Evolutionary conservation across 2,888 invertebrate species (phyloP).

Genomic region (Apodemia mormo): DNA sequence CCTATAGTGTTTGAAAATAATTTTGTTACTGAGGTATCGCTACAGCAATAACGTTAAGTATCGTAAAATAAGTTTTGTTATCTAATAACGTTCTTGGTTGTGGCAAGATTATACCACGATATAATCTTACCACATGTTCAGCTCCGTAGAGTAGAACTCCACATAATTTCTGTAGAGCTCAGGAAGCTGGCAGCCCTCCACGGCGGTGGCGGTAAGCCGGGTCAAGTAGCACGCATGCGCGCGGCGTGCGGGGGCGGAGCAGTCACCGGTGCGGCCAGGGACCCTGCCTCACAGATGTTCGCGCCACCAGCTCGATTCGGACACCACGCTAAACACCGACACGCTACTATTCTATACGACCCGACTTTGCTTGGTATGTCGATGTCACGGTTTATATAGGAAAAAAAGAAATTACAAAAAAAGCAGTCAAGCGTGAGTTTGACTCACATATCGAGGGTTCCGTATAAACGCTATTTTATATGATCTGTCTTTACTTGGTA

Average conservation of each 20-base stretch:
- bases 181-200: slow-evolving; percentile 59
- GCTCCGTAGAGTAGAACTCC: not conserved
- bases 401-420: not conserved
- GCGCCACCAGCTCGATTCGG: slow-evolving; percentile 85
- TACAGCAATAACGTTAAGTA: too few relatives aligned
- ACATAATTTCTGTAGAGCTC: slow-evolving; percentile 47
- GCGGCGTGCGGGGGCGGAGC: slow-evolving; percentile 52
- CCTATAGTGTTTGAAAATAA: too few relatives aligned
- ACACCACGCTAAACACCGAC: slow-evolving; percentile 83
- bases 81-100: too few relatives aligned
- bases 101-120: too few relatives aligned
- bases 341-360: slow-evolving; percentile 72
- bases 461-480: too few relatives aligned
- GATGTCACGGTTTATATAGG: not conserved
- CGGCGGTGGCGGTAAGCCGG: slow-evolving; percentile 49
- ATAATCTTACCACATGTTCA: too few relatives aligned
- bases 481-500: too few relatives aligned
- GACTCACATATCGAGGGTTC: too few relatives aligned
- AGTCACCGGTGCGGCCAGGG: slow-evolving; percentile 56
- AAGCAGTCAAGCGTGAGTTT: too few relatives aligned
- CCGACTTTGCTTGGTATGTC: slow-evolving; percentile 55
- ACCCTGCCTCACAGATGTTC: slow-evolving; percentile 83
- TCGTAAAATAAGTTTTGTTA: too few relatives aligned
- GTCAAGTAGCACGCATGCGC: slow-evolving; percentile 46
- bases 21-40: too few relatives aligned